Conservation (phyloP, 35 echinoderm and acorn worm genomes). For the Ptychodera flava region DNA sequence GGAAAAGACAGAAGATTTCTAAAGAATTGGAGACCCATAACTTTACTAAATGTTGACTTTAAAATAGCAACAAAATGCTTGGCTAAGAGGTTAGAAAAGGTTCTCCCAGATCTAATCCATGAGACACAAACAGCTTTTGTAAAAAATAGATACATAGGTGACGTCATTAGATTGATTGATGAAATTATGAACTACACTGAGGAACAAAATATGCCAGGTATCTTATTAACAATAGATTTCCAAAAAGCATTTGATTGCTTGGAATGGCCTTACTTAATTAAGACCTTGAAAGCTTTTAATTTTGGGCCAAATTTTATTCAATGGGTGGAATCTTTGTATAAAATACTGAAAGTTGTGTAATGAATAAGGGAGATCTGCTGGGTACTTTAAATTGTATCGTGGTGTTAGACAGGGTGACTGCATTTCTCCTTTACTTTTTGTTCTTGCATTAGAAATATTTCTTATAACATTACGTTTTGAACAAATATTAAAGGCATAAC, state of each 20-base stretch:
- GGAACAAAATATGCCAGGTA: neutral
- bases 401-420: too few relatives aligned
- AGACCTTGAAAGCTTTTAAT: too few relatives aligned
- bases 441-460: too few relatives aligned
- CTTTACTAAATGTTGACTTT: conserved; percentile 17
- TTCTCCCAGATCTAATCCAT: conserved; percentile 20
- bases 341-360: too few relatives aligned
- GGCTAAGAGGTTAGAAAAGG: conserved; percentile 5
- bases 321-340: too few relatives aligned
- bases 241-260: conserved; percentile 20
- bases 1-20: neutral
- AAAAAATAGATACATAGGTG: conserved; percentile 11
- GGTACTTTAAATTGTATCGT: too few relatives aligned
- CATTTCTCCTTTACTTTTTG: too few relatives aligned
- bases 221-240: neutral
- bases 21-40: conserved; percentile 21
- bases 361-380: too few relatives aligned
- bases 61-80: conserved; percentile 15
- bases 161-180: conserved; percentile 8
- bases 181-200: conserved; percentile 4
- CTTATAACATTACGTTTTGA: too few relatives aligned
- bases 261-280: conserved; percentile 2
- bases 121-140: conserved; percentile 3
- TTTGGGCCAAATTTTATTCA: too few relatives aligned
- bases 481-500: too few relatives aligned